Conservation (phyloP, 2,113 vertebrate genomes). For the Eulemur rufifrons region DNA sequence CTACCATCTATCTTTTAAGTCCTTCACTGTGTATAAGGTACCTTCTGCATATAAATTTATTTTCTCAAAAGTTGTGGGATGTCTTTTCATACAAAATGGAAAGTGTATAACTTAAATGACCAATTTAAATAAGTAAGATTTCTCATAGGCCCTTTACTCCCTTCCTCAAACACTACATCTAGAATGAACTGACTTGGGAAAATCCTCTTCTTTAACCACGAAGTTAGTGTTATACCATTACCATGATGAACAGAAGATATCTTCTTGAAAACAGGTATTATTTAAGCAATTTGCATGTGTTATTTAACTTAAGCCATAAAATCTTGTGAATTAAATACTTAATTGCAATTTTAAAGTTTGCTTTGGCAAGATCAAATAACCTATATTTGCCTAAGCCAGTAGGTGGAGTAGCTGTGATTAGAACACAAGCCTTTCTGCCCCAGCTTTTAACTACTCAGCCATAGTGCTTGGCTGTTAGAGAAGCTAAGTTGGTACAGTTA, state of each 20-base stretch:
- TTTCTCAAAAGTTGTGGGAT: constrained; percentile 22
- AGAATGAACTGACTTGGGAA: constrained; percentile 40
- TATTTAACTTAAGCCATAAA: neutral
- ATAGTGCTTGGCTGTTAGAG: neutral
- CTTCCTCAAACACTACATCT: neutral
- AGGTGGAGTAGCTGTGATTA: neutral
- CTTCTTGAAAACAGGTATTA: constrained; percentile 43
- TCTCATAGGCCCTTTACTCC: neutral
- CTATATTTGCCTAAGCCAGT: neutral
- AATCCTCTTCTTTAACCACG: constrained; percentile 45
- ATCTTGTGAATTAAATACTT: constrained; percentile 1
- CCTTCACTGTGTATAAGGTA: constrained; percentile 6
- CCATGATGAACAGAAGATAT: neutral
- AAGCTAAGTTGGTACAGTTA: neutral
- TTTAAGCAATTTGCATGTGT: neutral
- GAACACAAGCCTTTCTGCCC: neutral
- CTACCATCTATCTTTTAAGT: neutral
- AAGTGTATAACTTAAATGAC: neutral
- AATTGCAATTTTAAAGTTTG: constrained; percentile 16
- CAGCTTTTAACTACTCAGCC: neutral
- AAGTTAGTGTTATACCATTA: neutral
- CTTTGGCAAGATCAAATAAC: constrained; percentile 34
- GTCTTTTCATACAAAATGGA: constrained; percentile 29
- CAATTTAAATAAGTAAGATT: constrained; percentile 25
- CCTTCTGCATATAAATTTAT: neutral